These are phyloP conservation scores for Drosophila fungiperda DNA, from an alignment of 2,888 invertebrate species.

Conservation along the genomic window DNA sequence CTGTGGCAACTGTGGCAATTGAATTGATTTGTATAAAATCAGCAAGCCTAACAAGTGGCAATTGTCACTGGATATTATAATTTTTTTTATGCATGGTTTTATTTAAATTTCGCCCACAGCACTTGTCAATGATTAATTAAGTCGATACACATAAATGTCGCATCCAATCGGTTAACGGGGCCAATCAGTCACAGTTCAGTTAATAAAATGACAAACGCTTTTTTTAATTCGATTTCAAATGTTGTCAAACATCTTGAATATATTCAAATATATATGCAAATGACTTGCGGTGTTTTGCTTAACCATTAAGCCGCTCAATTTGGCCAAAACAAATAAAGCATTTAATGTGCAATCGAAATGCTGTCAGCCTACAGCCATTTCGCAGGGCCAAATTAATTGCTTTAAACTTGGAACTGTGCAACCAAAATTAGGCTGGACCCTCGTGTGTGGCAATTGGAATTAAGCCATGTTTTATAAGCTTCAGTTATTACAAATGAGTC, in stretches of 20 bases:
- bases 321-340: slow-evolving; percentile 6
- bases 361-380: slow-evolving; percentile 28
- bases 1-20: neutral
- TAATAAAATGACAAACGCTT: slow-evolving; percentile 48
- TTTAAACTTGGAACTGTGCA: slow-evolving; percentile 19
- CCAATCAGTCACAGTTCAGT: slow-evolving; percentile 39
- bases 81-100: neutral
- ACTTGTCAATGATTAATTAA: neutral
- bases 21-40: neutral
- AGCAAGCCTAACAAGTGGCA: neutral
- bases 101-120: neutral
- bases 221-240: slow-evolving; percentile 37
- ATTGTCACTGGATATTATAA: neutral
- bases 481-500: neutral
- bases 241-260: slow-evolving; percentile 32
- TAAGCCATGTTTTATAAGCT: neutral
- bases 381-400: slow-evolving; percentile 39
- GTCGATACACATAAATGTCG: slow-evolving; percentile 18
- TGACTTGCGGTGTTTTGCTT: slow-evolving; percentile 2
- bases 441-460: slow-evolving; percentile 17
- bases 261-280: slow-evolving; percentile 6
- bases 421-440: neutral
- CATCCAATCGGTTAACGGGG: slow-evolving; percentile 9
- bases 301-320: slow-evolving; percentile 3
- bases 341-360: slow-evolving; percentile 6